These are phyloP conservation scores for Taurulus bubalis DNA, from an alignment of 2,113 vertebrate genomes.

Conservation along the genomic window DNA sequence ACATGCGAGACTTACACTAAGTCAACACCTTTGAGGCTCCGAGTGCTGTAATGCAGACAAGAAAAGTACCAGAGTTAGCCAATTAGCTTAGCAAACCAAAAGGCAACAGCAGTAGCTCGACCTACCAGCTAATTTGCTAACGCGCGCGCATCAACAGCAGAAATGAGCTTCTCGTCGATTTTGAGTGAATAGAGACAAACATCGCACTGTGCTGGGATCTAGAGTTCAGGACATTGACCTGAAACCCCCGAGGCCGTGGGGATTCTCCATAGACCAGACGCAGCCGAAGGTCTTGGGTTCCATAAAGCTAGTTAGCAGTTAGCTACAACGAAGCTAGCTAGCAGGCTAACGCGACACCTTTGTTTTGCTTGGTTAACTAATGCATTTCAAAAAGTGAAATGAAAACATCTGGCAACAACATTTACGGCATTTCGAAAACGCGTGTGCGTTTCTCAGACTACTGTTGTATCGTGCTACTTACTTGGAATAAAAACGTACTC, in stretches of 20 bases:
- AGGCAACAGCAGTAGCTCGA: slow-evolving; percentile 46
- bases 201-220: neutral
- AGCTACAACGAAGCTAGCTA: slow-evolving; percentile 59
- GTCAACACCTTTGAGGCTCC: neutral
- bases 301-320: slow-evolving; percentile 61
- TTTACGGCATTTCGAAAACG: neutral
- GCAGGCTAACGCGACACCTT: slow-evolving; percentile 76
- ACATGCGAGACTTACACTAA: neutral
- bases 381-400: slow-evolving; percentile 61
- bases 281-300: slow-evolving; percentile 68
- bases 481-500: slow-evolving; percentile 92
- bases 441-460: neutral
- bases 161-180: neutral
- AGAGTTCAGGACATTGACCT: neutral
- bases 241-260: neutral
- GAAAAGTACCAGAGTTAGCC: slow-evolving; percentile 22
- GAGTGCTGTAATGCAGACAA: neutral
- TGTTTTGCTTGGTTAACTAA: slow-evolving; percentile 77
- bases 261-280: slow-evolving; percentile 35
- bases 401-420: neutral
- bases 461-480: slow-evolving; percentile 67
- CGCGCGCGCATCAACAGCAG: slow-evolving; percentile 52
- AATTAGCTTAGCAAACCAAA: slow-evolving; percentile 49
- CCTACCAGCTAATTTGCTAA: slow-evolving; percentile 45
- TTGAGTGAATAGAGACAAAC: neutral